Conservation (phyloP, 2,113 vertebrate genomes). For the Ictidomys tridecemlineatus region DNA sequence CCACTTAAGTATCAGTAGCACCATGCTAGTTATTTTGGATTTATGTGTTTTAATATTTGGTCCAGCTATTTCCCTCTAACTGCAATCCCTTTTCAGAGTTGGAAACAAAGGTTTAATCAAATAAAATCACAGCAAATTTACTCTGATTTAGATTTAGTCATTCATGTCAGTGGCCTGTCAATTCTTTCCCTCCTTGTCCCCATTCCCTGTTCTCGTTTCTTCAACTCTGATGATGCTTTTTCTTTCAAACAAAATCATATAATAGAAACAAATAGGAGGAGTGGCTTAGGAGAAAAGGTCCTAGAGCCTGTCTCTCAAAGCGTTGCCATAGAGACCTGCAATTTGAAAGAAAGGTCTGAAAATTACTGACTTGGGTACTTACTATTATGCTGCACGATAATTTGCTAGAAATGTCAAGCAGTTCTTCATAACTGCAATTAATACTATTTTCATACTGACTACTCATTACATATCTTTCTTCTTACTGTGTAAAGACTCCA, state of each 20-base stretch:
- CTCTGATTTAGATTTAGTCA: neutral
- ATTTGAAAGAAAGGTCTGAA: conserved; percentile 8
- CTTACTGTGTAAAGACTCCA: neutral
- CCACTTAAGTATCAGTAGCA: neutral
- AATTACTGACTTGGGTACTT: neutral
- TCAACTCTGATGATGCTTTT: neutral
- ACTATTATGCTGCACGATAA: neutral
- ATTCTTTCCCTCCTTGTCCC: neutral
- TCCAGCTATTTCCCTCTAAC: neutral
- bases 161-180: neutral
- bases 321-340: neutral
- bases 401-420: conserved; percentile 25
- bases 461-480: neutral
- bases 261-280: neutral
- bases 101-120: neutral
- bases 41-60: neutral
- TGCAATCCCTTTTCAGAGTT: neutral
- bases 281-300: neutral
- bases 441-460: neutral
- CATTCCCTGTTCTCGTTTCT: neutral
- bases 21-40: neutral
- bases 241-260: neutral
- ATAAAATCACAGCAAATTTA: neutral
- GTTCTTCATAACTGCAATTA: neutral
- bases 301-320: neutral